These are phyloP conservation scores for Acanthosoma haemorrhoidale DNA, from an alignment of 2,888 invertebrate genomes.

Conservation along the genomic window DNA sequence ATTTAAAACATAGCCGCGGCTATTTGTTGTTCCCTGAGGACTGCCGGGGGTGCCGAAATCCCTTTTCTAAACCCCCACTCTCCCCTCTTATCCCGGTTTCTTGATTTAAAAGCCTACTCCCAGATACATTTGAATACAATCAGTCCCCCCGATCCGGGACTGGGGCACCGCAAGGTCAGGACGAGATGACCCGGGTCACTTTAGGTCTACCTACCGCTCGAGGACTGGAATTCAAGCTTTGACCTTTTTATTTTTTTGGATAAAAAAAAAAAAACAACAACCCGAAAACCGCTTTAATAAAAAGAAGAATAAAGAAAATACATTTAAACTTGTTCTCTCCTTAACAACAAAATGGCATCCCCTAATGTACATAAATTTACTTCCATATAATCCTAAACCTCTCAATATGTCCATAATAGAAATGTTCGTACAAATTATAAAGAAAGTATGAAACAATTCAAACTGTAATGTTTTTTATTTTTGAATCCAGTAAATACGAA, in stretches of 20 bases:
- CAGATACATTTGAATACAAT: conserved; percentile 2
- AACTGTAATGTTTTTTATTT: too few relatives aligned
- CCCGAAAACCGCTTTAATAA: too few relatives aligned
- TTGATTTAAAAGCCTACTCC: conserved; percentile 2
- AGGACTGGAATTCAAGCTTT: neutral
- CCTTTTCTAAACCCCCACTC: neutral
- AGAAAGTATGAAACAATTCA: too few relatives aligned
- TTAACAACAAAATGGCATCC: too few relatives aligned
- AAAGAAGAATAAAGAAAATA: too few relatives aligned
- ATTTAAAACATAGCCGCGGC: conserved; percentile 11
- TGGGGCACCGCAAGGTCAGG: conserved; percentile 10
- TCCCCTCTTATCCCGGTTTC: neutral
- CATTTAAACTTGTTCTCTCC: too few relatives aligned
- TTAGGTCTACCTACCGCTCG: neutral
- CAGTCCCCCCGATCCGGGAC: neutral
- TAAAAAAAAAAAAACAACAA: too few relatives aligned
- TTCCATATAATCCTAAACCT: too few relatives aligned
- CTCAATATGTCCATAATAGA: too few relatives aligned
- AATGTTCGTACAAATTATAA: too few relatives aligned
- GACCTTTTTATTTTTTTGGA: neutral
- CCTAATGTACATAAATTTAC: too few relatives aligned
- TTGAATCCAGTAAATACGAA: too few relatives aligned
- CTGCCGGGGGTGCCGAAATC: neutral
- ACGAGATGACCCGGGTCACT: neutral
- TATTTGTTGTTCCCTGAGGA: conserved; percentile 5